These are phyloP conservation scores for Drosophila tristis DNA, from an alignment of 1,140 invertebrate genomes.

Conservation along the genomic window DNA sequence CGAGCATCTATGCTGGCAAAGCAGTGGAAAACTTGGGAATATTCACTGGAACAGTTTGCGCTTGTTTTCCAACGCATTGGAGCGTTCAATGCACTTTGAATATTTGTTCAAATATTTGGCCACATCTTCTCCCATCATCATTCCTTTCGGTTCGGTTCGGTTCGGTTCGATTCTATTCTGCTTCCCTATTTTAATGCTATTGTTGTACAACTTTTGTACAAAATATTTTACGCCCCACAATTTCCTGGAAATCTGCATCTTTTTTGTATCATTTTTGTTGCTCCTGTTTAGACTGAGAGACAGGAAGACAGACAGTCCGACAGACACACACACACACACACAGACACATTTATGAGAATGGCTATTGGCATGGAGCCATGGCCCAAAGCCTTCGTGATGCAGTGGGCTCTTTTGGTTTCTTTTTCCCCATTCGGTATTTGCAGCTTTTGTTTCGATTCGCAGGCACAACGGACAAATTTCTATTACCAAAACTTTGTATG, in stretches of 20 bases:
- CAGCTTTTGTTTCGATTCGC: slow-evolving; percentile 69
- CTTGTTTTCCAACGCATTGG: slow-evolving; percentile 53
- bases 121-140: slow-evolving; percentile 17
- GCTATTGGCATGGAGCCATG: slow-evolving; percentile 69
- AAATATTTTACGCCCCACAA: slow-evolving; percentile 71
- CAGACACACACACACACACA: slow-evolving; percentile 26
- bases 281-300: slow-evolving; percentile 19
- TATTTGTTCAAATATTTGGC: slow-evolving; percentile 68
- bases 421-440: slow-evolving; percentile 50
- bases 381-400: slow-evolving; percentile 51
- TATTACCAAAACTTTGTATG: slow-evolving; percentile 70
- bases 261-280: slow-evolving; percentile 13
- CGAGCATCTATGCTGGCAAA: slow-evolving; percentile 1
- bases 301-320: slow-evolving; percentile 12
- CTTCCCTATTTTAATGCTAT: slow-evolving; percentile 63
- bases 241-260: slow-evolving; percentile 48
- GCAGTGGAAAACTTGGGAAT: background rate
- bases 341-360: slow-evolving; percentile 50
- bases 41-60: slow-evolving; percentile 57
- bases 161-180: slow-evolving; percentile 17
- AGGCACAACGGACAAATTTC: slow-evolving; percentile 42
- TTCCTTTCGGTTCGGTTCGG: background rate
- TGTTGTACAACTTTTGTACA: slow-evolving; percentile 72
- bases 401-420: slow-evolving; percentile 33
- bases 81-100: slow-evolving; percentile 68